These are phyloP conservation scores for Hippolais icterina DNA, from an alignment of 2,113 vertebrate species.

Conservation along the genomic window DNA sequence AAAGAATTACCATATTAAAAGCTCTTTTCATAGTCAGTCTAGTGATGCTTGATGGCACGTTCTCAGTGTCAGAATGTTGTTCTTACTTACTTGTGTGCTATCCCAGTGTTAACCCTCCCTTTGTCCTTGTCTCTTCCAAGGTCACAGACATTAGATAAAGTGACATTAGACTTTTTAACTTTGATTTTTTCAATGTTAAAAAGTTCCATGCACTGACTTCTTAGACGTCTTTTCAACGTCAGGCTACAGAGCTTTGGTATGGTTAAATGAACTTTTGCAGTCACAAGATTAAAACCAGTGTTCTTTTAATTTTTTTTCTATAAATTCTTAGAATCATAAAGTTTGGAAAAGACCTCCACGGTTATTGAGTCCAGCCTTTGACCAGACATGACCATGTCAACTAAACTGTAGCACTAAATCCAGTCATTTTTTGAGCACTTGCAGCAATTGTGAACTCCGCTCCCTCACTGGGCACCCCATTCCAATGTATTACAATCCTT, in stretches of 20 bases:
- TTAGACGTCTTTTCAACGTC: neutral
- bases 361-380: neutral
- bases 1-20: neutral
- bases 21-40: neutral
- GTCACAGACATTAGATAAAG: neutral
- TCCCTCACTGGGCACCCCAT: neutral
- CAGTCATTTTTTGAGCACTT: neutral
- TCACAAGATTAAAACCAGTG: neutral
- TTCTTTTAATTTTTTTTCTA: neutral
- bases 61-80: neutral
- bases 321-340: neutral
- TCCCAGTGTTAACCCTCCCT: rapidly evolving
- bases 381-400: neutral
- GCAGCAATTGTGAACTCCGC: rapidly evolving
- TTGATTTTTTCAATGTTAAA: neutral
- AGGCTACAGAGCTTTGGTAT: neutral
- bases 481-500: neutral
- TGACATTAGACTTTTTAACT: neutral
- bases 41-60: neutral
- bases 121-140: neutral
- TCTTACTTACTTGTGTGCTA: neutral
- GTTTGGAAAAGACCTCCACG: neutral
- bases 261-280: neutral
- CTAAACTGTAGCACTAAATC: neutral
- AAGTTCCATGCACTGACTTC: neutral